These are phyloP conservation scores for Phaedon cochleariae DNA, from an alignment of 2,888 invertebrate genomes.

Conservation along the genomic window DNA sequence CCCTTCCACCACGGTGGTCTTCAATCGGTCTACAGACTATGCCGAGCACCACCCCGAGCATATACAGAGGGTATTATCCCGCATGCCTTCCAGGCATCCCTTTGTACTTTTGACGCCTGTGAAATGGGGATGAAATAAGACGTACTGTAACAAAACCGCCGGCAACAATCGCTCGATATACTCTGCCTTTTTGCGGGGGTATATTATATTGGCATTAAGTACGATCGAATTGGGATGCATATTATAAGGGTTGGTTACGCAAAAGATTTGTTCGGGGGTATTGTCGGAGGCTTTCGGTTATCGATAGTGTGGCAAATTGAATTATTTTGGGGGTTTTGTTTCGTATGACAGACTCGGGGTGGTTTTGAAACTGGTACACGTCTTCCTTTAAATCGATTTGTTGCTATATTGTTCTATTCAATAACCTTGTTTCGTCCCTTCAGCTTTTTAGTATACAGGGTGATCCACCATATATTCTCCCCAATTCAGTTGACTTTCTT, in stretches of 20 bases:
- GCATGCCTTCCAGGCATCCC: slow-evolving; percentile 49
- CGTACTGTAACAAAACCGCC: slow-evolving; percentile 47
- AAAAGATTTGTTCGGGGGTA: slow-evolving; percentile 1
- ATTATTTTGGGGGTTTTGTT: neutral
- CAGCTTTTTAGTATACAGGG: no score
- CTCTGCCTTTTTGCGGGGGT: slow-evolving; percentile 34
- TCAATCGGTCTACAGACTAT: slow-evolving; percentile 32
- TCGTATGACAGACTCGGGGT: no score
- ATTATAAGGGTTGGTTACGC: slow-evolving; percentile 4
- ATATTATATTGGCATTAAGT: slow-evolving; percentile 42
- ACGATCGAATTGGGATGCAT: slow-evolving; percentile 32
- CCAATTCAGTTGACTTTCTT: no score
- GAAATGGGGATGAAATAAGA: slow-evolving; percentile 53
- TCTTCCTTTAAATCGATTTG: no score
- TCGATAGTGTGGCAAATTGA: neutral
- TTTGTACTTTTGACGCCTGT: slow-evolving; percentile 56
- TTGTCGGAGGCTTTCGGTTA: neutral
- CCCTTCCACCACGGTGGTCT: slow-evolving; percentile 30
- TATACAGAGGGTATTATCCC: slow-evolving; percentile 48
- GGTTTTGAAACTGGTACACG: no score
- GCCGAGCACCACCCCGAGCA: slow-evolving; percentile 16
- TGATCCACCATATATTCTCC: no score
- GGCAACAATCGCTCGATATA: slow-evolving; percentile 42
- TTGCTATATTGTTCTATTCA: no score
- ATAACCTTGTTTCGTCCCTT: no score